A percentile compares a stretch with the other conserved stretches of the same genome.
Evolutionary conservation across 2,888 invertebrate genomes (phyloP).

Genomic region (Isoperla grammatica): DNA sequence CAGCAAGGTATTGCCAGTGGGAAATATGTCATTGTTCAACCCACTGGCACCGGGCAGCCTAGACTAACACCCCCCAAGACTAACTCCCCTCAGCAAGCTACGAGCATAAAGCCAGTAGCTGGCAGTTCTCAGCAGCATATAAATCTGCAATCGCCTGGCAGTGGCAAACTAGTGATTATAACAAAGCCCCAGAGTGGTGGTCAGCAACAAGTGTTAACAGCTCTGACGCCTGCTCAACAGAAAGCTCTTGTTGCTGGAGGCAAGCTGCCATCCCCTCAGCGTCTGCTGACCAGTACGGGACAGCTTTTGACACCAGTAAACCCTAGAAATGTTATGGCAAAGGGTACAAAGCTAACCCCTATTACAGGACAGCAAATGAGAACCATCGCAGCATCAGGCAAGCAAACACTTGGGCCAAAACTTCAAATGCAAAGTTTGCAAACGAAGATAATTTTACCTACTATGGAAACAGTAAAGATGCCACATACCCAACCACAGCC

Average conservation of each 20-base stretch:
- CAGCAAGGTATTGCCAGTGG: constrained; percentile 37
- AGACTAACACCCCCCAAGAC: constrained; percentile 38
- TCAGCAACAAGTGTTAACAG: neutral
- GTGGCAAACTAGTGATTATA: constrained; percentile 42
- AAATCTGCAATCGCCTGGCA: constrained; percentile 41
- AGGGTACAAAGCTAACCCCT: constrained; percentile 41
- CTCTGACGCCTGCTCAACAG: constrained; percentile 56
- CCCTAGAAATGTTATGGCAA: constrained; percentile 24
- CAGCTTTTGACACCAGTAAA: constrained; percentile 22
- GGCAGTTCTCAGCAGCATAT: constrained; percentile 32
- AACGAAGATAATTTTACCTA: constrained; percentile 19
- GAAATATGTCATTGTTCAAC: constrained; percentile 42
- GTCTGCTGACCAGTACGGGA: constrained; percentile 21
- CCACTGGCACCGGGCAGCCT: constrained; percentile 39
- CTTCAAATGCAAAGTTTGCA: constrained; percentile 25
- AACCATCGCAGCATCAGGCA: constrained; percentile 40
- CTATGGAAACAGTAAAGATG: neutral
- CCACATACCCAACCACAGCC: too few relatives aligned
- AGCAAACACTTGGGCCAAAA: constrained; percentile 19
- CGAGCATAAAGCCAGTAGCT: constrained; percentile 36
- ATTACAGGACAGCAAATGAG: constrained; percentile 43
- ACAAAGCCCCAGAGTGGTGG: constrained; percentile 35
- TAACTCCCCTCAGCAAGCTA: constrained; percentile 36
- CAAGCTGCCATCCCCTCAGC: constrained; percentile 14
- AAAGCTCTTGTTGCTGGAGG: constrained; percentile 41